Base-by-base conservation (phyloP, 2,113 vertebrate species). In the Mustelus asterias region DNA sequence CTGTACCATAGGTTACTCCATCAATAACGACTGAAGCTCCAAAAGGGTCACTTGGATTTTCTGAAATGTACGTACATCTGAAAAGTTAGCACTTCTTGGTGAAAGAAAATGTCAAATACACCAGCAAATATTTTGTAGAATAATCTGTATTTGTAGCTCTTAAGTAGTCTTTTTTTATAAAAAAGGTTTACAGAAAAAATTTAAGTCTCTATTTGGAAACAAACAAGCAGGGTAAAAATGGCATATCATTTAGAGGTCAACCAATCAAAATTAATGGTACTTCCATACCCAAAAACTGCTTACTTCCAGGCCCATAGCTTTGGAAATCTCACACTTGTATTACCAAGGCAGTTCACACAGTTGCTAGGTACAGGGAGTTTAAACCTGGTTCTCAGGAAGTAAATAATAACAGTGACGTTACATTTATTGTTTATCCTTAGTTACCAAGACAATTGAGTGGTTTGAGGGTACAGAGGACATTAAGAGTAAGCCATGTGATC, bases 11-110 rank as follows among this genome's bases (percentile, higher is more conserved):
- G 18, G 99, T 99, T 96, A 99, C 99, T 97, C 99, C 99, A 96
- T 99, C 99, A 97, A 99, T 99, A 96, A 99, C 99, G 97, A 99
- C 99, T 0, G 99, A 99, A 94, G 99, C 99, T 97, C 99, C 99
- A 96, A 99, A 99, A 98, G 99, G 99, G 97, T 99, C 99, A 98
- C 99, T 99, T 98, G 99, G 99, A 98, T 99, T 99, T 98, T 99
- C 99, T 99, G 97, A 96, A 97, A 97, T 8, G 22, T 13, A 54
- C 3, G 7, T 29, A 72, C 9, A 13, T 54, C 11, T 48, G 7
- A 72, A 54, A 29, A 48, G 65, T 95, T 76, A 93, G 29, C 37
- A 94, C 22, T 22, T 76, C 13, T 10, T 3, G n/a, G 22, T 70
- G 37, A 72, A 95, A 14, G 18, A 94, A 70, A 95, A 11, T 5